Evolutionary conservation across 2,797 vertebrate genomes (phyloP), one percentile per base, ranked within the genome.

Genomic region (Eospalax fontanierii): DNA sequence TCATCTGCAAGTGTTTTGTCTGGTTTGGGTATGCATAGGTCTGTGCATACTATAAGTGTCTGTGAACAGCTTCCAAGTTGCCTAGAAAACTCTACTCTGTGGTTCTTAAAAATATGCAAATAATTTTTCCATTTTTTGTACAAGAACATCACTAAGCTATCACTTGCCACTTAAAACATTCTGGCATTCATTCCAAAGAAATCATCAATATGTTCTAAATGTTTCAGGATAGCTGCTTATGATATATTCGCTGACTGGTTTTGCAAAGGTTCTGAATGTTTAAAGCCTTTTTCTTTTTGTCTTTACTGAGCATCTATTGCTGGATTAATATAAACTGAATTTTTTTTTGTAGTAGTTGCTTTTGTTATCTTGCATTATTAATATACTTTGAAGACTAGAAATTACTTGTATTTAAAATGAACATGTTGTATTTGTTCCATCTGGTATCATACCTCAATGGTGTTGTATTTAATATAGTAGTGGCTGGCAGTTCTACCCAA

Each of bases 391-490:
- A 95, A 91, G 11, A 86, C 61, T 40, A 94, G 26, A 78, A 90
- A 78, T 24, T 70, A 95, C 74, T 12, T 95, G 38, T 10, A 90
- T 70, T 0, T 50, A 92, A 84, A 93, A 59, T 22, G 92, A 92
- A 87, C 7, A 61, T 26, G 82, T 61, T 65, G 61, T 28, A 79
- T 95, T 89, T 90, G 57, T 76, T 93, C 6, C 18, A 78, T 28
- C 78, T 9, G 54, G 70, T 73, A 75, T 89, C 96, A 92, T 98
- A 99, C 99, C 99, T 99, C 99, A 57, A 99, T 99, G 71, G 99
- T 99, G 98, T 99, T 99, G 98, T 99, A 99, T 97, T 98, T 99
- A 98, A 99, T 99, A 98, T 99, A 99, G 98, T 99, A 99, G 98
- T 99, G 99, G 97, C 99, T 99, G 97, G 99, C 99, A 0, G 99